Evolutionary conservation across 2,888 invertebrate genomes (phyloP), one percentile per base, ranked within the genome.

Genomic region (Unio delphinus): DNA sequence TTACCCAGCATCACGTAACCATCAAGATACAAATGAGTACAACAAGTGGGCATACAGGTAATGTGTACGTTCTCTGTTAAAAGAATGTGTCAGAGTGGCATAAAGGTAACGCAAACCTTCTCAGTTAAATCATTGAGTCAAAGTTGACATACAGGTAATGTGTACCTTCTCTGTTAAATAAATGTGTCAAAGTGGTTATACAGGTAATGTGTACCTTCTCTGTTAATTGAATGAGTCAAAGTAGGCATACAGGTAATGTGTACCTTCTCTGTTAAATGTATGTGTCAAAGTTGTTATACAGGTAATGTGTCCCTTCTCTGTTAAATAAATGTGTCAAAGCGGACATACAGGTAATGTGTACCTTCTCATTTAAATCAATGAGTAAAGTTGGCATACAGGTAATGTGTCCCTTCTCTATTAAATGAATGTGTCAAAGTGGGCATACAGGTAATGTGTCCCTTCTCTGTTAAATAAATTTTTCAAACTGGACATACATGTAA

Each of bases 361-460:
- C 94, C 90, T 94, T 94, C 89, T 95, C 94, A n/a, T 95, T 86
- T 79, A 95, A 93, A n/a, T n/a, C n/a, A n/a, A 83, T 93, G 94
- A 69, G 5, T 64, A 0, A 4, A n/a, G 34, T 34, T 4, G 23
- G 34, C 59, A 59, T 28, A 55, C n/a, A n/a, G 11, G 26, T 26
- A 6, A 56, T 58, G 56, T 69, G 81, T 88, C 94, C 94, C 90
- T 34, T 34, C 34, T 34, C 94, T n/a, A 95, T 86, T 79, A 95
- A 93, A 83, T 93, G 94, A 69, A 95, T 89, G 55, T 56, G 55
- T 23, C 0, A 0, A 23, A 23, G 23, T 23, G 23, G 0, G 0
- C 23, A 23, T 23, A 23, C 23, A 23, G 0, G 26, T 56, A 23
- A 56, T 57, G 56, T 69, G 81, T n/a, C n/a, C n/a, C n/a, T n/a